Evolutionary conservation across 2,113 vertebrate genomes (phyloP).

Genomic region (Cranoglanis bouderius): DNA sequence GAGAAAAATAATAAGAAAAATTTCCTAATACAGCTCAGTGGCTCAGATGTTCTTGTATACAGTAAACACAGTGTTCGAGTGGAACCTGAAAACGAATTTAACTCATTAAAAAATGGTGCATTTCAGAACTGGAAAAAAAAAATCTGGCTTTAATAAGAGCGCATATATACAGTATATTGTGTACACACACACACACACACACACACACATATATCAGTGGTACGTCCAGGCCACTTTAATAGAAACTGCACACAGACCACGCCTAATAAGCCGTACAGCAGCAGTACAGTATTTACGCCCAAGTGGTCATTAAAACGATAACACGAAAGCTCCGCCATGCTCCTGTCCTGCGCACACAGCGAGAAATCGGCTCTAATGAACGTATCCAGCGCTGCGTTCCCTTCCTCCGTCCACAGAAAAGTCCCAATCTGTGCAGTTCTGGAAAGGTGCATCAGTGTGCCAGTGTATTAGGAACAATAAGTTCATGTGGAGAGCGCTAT

Average conservation of each 20-base stretch:
- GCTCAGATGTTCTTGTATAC: neutral
- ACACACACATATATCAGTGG: no score
- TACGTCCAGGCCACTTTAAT: neutral
- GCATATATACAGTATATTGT: no score
- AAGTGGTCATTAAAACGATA: conserved; percentile 27
- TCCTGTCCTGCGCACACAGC: conserved; percentile 12
- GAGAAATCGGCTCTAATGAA: conserved; percentile 29
- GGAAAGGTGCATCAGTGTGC: conserved; percentile 30
- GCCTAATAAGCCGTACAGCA: neutral
- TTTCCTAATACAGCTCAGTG: neutral
- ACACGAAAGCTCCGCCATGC: neutral
- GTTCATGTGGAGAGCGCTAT: neutral
- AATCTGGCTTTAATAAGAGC: neutral
- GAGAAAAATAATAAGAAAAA: no score
- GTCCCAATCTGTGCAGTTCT: conserved; percentile 20
- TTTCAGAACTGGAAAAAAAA: neutral
- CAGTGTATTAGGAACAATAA: neutral
- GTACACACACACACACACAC: no score
- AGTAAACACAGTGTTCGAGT: neutral
- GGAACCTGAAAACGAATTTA: neutral
- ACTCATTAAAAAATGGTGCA: neutral
- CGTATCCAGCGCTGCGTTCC: conserved; percentile 19
- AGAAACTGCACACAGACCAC: neutral
- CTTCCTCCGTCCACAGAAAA: conserved; percentile 26
- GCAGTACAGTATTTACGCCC: neutral